Evolutionary conservation across 1,140 invertebrate genomes (phyloP).

Genomic region (Leptopilina clavipes): DNA sequence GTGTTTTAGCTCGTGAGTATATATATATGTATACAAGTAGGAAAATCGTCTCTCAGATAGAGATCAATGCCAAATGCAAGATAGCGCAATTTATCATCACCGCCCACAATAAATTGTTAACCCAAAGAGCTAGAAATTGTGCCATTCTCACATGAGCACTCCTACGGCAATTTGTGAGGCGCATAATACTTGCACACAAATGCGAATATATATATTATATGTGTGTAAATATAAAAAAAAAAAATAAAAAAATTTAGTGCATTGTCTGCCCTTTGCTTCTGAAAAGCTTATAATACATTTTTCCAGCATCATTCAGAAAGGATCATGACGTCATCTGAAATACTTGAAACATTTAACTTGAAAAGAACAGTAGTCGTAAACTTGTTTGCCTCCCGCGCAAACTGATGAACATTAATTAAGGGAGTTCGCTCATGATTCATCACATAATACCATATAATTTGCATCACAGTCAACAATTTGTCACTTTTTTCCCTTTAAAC

Average conservation of each 20-base stretch:
- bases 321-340: constrained; percentile 8
- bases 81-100: constrained; percentile 62
- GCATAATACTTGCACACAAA: constrained; percentile 29
- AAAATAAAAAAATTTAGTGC: not conserved
- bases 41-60: constrained; percentile 64
- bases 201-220: constrained; percentile 41
- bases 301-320: not conserved
- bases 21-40: not conserved
- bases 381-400: constrained; percentile 56
- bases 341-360: constrained; percentile 48
- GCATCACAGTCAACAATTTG: not conserved
- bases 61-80: constrained; percentile 64
- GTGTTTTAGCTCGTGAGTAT: not conserved
- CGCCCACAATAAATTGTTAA: constrained; percentile 53
- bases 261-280: not conserved
- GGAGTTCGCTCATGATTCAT: constrained; percentile 20
- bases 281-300: not conserved
- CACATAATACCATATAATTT: not conserved
- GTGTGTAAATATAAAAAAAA: not conserved
- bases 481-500: too few species aligned
- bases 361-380: constrained; percentile 52
- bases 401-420: constrained; percentile 59
- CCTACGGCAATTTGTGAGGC: constrained; percentile 30
- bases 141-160: constrained; percentile 28
- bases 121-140: constrained; percentile 40